Evolutionary conservation across 1,140 invertebrate genomes (phyloP).

Genomic region (Cephus cinctus): DNA sequence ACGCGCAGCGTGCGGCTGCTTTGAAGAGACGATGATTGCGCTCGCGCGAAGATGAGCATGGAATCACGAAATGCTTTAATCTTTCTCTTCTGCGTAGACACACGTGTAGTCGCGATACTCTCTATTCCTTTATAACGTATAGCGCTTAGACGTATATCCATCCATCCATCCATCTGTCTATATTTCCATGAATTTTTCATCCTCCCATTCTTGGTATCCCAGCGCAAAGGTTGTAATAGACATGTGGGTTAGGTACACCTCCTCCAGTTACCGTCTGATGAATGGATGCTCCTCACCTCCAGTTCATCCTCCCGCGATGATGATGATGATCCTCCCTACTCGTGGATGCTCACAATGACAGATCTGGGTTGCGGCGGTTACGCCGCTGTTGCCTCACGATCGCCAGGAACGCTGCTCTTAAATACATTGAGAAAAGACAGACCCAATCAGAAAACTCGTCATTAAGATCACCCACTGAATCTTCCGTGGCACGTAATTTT

Average conservation of each 20-base stretch:
- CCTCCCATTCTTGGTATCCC: conserved; percentile 8
- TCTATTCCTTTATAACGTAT: background rate
- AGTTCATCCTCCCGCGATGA: conserved; percentile 1
- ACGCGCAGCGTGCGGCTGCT: conserved; percentile 20
- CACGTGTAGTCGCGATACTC: background rate
- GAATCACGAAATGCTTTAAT: conserved; percentile 25
- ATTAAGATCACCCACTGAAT: too few relatives aligned
- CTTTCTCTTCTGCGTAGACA: conserved; percentile 10
- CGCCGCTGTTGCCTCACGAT: too few relatives aligned
- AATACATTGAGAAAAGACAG: too few relatives aligned
- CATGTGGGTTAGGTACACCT: too few relatives aligned
- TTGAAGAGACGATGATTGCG: conserved; percentile 30
- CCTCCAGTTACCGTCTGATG: conserved; percentile 27
- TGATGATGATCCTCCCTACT: conserved; percentile 31
- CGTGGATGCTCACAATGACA: conserved; percentile 32
- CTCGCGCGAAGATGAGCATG: conserved; percentile 25
- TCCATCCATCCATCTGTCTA: too few relatives aligned
- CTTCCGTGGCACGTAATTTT: too few relatives aligned
- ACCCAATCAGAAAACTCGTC: too few relatives aligned
- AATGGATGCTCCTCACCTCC: conserved; percentile 25
- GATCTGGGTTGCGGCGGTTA: conserved; percentile 45
- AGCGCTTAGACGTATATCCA: too few relatives aligned
- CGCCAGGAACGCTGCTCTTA: too few relatives aligned
- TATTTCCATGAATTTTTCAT: conserved; percentile 11
- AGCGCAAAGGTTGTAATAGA: conserved; percentile 12